Evolutionary conservation across 2,113 vertebrate genomes (phyloP), one percentile per base, ranked within the genome.

Genomic region (Heterocephalus glaber): DNA sequence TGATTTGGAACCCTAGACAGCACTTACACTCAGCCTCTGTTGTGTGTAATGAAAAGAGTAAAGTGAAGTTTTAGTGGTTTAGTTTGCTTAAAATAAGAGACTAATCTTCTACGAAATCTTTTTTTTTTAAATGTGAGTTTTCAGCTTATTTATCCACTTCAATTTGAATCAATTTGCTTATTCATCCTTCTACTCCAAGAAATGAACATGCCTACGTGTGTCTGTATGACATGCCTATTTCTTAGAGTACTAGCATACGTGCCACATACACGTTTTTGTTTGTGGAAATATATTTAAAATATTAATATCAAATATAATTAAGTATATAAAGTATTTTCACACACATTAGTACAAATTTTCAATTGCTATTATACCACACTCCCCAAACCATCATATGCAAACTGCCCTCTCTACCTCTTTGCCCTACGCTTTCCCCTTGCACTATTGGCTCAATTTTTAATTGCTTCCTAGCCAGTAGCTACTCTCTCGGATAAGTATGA

Each of bases 31-130:
- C 16, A 63, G 4, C 20, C 38, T 93, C n/a, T 38, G 41, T n/a
- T 70, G 10, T 13, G 1, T 12, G 33, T 76, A 41, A 26, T 17
- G 14, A 63, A 47, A 63, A 93, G 47, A 90, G 9, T n/a, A 1
- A 10, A 79, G 2, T 61, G 14, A 79, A 28, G 38, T 47, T 10
- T 30, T 22, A 24, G 68, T 58, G 19, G 56, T 58, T 54, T 77
- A 90, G 19, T 1, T 44, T 92, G 76, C 86, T 81, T 85, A 61
- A 94, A 92, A 52, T 35, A 33, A 35, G 20, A 79, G 33, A 85
- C 49, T 92, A 38, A 38, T 83, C 89, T 84, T 76, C 65, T 85
- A 80, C 92, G 60, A 93, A 82, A 84, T 49, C 12, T 13, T 47
- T 82, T 72, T 89, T 70, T 17, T 65, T 66, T 89, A 9, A 90